phyloP scores from a whole-genome alignment of 2,888 invertebrate genomes.

The Hipparchia semele region DNA sequence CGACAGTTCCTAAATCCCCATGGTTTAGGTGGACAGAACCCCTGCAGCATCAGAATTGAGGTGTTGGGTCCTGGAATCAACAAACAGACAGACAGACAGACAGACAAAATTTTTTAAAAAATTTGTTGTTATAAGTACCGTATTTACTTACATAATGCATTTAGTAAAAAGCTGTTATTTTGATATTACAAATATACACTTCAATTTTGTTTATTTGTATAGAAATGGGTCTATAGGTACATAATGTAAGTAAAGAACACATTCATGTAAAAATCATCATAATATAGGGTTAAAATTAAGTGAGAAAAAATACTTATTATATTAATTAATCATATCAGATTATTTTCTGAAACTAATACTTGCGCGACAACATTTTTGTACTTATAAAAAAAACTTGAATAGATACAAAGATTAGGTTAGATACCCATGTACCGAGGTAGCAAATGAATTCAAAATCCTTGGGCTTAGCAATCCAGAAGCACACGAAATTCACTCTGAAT shows the following conservation, averaged over 20 bases:
- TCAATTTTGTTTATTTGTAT: too few relatives aligned
- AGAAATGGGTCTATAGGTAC: not conserved
- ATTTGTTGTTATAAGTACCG: too few relatives aligned
- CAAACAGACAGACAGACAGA: too few relatives aligned
- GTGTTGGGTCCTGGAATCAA: too few relatives aligned
- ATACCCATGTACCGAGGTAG: conserved; percentile 15
- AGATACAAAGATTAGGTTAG: not conserved
- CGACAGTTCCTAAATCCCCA: too few relatives aligned
- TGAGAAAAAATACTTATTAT: not conserved
- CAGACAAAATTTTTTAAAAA: too few relatives aligned
- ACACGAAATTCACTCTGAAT: conserved; percentile 37
- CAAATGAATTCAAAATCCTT: conserved; percentile 23
- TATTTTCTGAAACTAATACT: conserved; percentile 4
- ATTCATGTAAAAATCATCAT: not conserved
- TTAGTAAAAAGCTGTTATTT: too few relatives aligned
- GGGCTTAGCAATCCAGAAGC: conserved; percentile 42
- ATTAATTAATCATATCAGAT: not conserved
- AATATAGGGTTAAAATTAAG: not conserved
- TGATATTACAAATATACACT: too few relatives aligned
- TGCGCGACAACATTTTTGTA: conserved; percentile 15
- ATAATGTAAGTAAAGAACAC: not conserved
- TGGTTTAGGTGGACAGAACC: too few relatives aligned
- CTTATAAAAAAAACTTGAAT: conserved; percentile 8
- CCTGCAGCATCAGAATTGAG: too few relatives aligned
- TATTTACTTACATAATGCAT: too few relatives aligned